Evolutionary conservation across 2,888 invertebrate species (phyloP).

Genomic region (Harpagoxenus sublaevis): DNA sequence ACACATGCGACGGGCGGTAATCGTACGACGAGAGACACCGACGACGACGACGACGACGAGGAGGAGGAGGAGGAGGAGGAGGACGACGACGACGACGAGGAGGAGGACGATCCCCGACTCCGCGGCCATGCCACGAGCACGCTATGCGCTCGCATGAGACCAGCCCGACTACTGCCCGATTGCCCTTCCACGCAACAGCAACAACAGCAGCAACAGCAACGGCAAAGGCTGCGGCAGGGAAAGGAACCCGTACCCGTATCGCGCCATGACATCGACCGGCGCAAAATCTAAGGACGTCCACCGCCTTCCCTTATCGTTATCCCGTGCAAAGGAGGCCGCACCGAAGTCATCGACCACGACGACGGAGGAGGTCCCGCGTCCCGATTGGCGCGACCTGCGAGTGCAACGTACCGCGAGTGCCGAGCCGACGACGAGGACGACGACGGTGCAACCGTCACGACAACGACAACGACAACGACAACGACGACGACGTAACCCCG

Average conservation of each 20-base stretch:
- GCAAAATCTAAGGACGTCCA: conserved; percentile 3
- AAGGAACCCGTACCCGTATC: neutral
- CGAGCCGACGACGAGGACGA: conserved; percentile 22
- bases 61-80: conserved; percentile 55
- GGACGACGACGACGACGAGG: conserved; percentile 49
- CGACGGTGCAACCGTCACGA: conserved; percentile 33
- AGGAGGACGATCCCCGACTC: conserved; percentile 31
- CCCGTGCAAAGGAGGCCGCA: conserved; percentile 54
- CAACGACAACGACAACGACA: conserved; percentile 1
- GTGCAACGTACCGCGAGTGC: conserved; percentile 46
- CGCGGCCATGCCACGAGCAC: conserved; percentile 60
- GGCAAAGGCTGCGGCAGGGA: conserved; percentile 14
- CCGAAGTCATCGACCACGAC: conserved; percentile 55
- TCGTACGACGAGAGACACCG: conserved; percentile 80
- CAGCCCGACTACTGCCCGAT: conserved; percentile 32
- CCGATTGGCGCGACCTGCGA: conserved; percentile 49
- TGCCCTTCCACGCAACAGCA: conserved; percentile 7
- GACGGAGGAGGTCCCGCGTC: conserved; percentile 35
- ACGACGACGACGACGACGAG: conserved; percentile 72
- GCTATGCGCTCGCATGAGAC: conserved; percentile 59
- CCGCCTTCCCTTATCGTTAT: conserved; percentile 11
- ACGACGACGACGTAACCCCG: conserved; percentile 37
- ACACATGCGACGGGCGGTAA: conserved; percentile 81
- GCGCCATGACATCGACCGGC: conserved; percentile 1
- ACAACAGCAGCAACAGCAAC: neutral